These are phyloP conservation scores for Drosophila navojoa DNA, from an alignment of 1,140 invertebrate species.

Conservation along the genomic window DNA sequence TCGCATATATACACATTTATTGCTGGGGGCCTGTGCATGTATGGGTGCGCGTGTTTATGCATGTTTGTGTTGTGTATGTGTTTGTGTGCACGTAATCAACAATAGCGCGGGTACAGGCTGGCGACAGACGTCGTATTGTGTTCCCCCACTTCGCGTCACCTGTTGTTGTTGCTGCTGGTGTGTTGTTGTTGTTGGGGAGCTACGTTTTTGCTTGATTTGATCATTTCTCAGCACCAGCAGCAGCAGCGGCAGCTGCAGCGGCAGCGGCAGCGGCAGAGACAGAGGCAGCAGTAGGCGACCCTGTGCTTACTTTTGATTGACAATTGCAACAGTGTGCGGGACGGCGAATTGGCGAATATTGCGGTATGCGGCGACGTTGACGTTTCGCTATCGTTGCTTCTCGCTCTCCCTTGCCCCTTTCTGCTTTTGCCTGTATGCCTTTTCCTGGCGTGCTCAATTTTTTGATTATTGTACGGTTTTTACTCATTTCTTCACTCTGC, in stretches of 20 bases:
- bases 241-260: constrained; percentile 40
- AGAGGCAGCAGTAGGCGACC: constrained; percentile 48
- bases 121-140: constrained; percentile 57
- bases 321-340: constrained; percentile 72
- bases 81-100: constrained; percentile 69
- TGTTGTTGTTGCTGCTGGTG: constrained; percentile 66
- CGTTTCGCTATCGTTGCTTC: constrained; percentile 21
- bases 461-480: constrained; percentile 75
- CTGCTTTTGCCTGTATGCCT: background rate
- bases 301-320: constrained; percentile 79
- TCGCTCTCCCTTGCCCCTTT: background rate
- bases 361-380: constrained; percentile 41
- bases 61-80: constrained; percentile 36
- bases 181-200: constrained; percentile 53
- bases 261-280: constrained; percentile 36
- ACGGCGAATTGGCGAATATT: constrained; percentile 50
- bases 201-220: constrained; percentile 75
- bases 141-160: constrained; percentile 72
- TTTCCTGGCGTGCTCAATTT: constrained; percentile 56
- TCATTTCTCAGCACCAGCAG: constrained; percentile 64
- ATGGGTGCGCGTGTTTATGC: constrained; percentile 62
- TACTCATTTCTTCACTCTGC: constrained; percentile 45
- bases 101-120: constrained; percentile 60
- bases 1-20: constrained; percentile 67
- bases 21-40: constrained; percentile 36